Percentiles rank a stretch among this genome's conserved stretches.
Evolutionary conservation across 2,888 invertebrate genomes (phyloP).

Genomic region (Empis stercorea): DNA sequence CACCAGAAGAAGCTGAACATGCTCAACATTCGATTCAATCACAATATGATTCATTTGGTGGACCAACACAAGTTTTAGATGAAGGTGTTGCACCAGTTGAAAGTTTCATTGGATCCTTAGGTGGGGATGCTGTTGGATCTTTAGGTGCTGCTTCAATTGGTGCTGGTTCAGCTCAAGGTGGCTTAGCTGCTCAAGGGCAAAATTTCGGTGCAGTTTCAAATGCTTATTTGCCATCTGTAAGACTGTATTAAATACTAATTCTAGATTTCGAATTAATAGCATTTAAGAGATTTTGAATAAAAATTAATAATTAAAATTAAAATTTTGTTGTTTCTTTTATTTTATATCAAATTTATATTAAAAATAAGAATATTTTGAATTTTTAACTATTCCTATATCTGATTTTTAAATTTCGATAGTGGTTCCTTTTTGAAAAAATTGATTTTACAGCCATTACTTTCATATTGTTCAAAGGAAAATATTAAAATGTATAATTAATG

Average conservation of each 20-base stretch:
- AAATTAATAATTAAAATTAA: no score
- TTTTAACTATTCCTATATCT: no score
- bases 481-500: no score
- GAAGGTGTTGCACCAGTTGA: constrained; percentile 23
- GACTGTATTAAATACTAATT: not conserved
- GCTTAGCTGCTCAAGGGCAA: not conserved
- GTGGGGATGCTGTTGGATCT: not conserved
- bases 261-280: not conserved
- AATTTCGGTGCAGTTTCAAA: not conserved
- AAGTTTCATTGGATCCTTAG: not conserved
- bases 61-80: constrained; percentile 18
- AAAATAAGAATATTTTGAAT: no score
- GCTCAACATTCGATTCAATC: constrained; percentile 29
- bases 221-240: not conserved
- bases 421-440: no score
- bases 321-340: no score
- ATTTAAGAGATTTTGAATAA: no score
- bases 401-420: no score
- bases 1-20: constrained; percentile 26
- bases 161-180: not conserved
- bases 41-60: constrained; percentile 27
- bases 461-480: no score
- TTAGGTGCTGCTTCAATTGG: not conserved
- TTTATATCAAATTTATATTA: no score
- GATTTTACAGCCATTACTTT: no score